Conservation (phyloP, 2,113 vertebrate species). For the Circaetus gallicus region DNA sequence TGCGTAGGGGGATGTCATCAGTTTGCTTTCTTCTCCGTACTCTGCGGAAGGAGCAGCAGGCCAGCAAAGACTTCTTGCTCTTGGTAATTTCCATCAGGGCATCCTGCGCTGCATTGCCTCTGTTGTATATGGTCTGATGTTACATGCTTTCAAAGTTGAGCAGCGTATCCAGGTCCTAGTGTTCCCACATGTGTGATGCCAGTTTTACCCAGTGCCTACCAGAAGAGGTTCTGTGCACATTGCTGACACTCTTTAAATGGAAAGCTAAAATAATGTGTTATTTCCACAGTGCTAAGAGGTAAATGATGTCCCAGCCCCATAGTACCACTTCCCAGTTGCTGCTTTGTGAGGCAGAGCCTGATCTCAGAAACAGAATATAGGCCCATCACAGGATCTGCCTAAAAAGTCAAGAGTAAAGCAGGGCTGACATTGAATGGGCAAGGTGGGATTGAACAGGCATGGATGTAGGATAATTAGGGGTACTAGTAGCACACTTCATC, state of each 20-base stretch:
- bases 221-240: not conserved
- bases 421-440: accelerated
- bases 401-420: not conserved
- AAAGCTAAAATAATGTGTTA: accelerated
- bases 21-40: not conserved
- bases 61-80: not conserved
- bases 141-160: not conserved
- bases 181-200: not conserved
- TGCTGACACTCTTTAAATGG: not conserved
- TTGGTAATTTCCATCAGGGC: not conserved
- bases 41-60: not conserved
- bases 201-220: not conserved
- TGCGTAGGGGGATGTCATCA: not conserved
- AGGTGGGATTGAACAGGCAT: not conserved
- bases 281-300: not conserved
- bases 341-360: not conserved
- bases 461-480: not conserved
- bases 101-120: not conserved
- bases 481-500: not conserved
- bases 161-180: not conserved
- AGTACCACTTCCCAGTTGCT: not conserved
- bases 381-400: not conserved
- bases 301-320: not conserved
- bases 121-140: not conserved
- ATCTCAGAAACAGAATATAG: not conserved